Evolutionary conservation across 30 jellyfish, hydroid and myxozoan genomes (phyloP).

Genomic region (Hydractinia echinata): DNA sequence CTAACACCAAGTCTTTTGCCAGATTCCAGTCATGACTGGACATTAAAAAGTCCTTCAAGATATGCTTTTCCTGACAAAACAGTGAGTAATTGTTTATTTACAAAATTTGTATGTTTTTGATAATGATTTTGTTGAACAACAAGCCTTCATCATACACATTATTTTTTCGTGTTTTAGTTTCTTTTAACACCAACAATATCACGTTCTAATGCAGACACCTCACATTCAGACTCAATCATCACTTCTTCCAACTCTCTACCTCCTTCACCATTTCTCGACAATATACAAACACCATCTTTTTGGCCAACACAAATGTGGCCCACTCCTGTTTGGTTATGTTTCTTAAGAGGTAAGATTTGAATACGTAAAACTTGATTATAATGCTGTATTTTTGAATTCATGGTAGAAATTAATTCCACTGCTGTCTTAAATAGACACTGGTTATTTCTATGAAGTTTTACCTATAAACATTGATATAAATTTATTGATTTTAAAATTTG

Average conservation of each 20-base stretch:
- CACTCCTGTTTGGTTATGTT: conserved; percentile 95
- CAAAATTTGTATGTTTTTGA: background rate
- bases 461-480: no score
- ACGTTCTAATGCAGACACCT: conserved; percentile 19
- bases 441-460: no score
- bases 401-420: no score
- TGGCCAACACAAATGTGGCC: conserved; percentile 98
- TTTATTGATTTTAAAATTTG: no score
- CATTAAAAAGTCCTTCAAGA: conserved; percentile 83
- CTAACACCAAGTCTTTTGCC: conserved; percentile 80
- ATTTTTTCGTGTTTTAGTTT: conserved; percentile 12
- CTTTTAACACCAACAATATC: conserved; percentile 31
- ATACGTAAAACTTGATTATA: no score
- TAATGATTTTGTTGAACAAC: background rate
- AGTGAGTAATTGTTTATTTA: conserved; percentile 45
- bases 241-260: conserved; percentile 58
- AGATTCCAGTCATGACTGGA: conserved; percentile 72
- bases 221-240: conserved; percentile 18
- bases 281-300: conserved; percentile 89
- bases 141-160: background rate
- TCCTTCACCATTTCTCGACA: conserved; percentile 89
- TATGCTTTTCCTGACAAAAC: conserved; percentile 81
- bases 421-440: no score
- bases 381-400: background rate
- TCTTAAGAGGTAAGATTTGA: conserved; percentile 58